Evolutionary conservation across 2,113 vertebrate genomes (phyloP).

Genomic region (Centropristis striata): DNA sequence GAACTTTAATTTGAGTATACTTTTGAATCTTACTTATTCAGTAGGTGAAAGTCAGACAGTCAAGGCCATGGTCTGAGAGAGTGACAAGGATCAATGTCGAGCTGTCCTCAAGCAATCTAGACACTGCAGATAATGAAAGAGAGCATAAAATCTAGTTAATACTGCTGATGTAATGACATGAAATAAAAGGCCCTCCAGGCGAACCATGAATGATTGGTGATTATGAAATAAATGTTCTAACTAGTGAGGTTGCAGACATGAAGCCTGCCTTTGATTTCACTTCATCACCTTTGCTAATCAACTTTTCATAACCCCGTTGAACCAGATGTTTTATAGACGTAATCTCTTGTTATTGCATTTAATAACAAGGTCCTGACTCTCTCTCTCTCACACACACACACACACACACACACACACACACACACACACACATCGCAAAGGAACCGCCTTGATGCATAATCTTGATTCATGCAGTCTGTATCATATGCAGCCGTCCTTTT

Average conservation of each 20-base stretch:
- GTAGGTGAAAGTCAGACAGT: not conserved
- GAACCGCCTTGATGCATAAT: slow-evolving; percentile 21
- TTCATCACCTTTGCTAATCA: slow-evolving; percentile 13
- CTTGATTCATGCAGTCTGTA: not conserved
- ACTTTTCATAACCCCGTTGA: slow-evolving; percentile 21
- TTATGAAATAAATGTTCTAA: not conserved
- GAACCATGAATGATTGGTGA: slow-evolving; percentile 15
- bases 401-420: not conserved
- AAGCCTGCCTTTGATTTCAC: slow-evolving; percentile 2
- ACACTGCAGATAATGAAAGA: slow-evolving; percentile 3
- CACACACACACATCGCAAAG: not conserved
- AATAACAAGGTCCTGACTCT: slow-evolving; percentile 27
- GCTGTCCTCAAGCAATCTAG: not conserved
- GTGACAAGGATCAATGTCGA: slow-evolving; percentile 2
- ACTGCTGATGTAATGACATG: slow-evolving; percentile 10
- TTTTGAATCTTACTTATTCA: no score
- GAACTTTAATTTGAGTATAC: no score
- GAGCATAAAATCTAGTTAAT: not conserved
- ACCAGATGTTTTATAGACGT: slow-evolving; percentile 38
- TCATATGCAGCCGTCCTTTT: slow-evolving; percentile 11
- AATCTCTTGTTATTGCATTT: slow-evolving; percentile 18
- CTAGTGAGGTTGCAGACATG: not conserved
- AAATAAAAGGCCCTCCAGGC: not conserved
- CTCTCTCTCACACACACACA: not conserved
- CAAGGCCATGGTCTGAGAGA: not conserved